A percentile compares a stretch with the other conserved stretches of the same genome.
phyloP scores from a whole-genome alignment of 2,113 vertebrate species.

The Bubo blakistoni region DNA sequence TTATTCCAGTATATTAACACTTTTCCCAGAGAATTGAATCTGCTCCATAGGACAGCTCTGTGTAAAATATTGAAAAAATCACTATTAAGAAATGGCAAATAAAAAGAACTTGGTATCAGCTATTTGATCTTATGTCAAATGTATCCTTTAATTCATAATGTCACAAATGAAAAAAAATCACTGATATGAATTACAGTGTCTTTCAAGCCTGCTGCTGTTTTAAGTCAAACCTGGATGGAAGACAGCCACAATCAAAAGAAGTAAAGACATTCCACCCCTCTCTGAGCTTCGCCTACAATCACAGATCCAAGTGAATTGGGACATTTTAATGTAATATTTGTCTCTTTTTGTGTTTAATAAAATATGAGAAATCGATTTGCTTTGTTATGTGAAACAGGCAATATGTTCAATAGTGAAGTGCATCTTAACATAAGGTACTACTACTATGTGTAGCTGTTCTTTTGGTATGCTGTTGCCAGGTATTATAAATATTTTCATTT shows the following conservation, averaged over 20 bases:
- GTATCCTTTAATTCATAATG: neutral
- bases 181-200: neutral
- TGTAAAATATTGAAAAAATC: neutral
- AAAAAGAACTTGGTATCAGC: neutral
- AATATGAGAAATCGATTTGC: neutral
- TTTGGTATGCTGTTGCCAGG: neutral
- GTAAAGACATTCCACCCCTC: neutral
- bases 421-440: neutral
- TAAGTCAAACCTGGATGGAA: neutral
- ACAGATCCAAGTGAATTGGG: neutral
- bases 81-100: neutral
- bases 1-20: neutral
- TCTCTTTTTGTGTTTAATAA: neutral
- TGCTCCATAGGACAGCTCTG: neutral
- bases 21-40: neutral
- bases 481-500: neutral
- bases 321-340: neutral
- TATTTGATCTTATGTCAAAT: neutral
- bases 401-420: neutral
- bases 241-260: neutral
- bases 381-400: neutral
- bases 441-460: neutral
- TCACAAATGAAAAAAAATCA: neutral
- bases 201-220: neutral
- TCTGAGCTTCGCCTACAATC: neutral